Evolutionary conservation across 2,888 invertebrate genomes (phyloP), one percentile per base, ranked within the genome.

Genomic region (Mesochorus sp.): DNA sequence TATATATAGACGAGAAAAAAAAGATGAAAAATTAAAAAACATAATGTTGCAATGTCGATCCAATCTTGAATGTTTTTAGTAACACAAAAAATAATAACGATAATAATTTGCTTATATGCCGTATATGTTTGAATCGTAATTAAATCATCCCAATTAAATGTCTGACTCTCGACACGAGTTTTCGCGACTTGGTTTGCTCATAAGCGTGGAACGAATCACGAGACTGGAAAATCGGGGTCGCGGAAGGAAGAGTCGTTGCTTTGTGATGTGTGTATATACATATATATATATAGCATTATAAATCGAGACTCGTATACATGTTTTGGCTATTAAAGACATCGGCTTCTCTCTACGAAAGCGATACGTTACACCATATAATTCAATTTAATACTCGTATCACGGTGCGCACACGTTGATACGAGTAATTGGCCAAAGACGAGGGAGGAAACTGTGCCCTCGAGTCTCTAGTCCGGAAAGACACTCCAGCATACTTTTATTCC

Each of bases 161-260:
- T 19, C 2, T 5, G 19, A 8, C 44, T 47, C 17, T 19, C 1
- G 21, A 6, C 5, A 47, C 19, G 21, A 19, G 21, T 19, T 64
- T 61, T 49, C 21, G 17, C 49, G 14, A 42, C 21, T 26, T 17
- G 39, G 51, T 24, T 14, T 21, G 51, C 53, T 66, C 4, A 24
- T 53, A 53, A 37, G 49, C 12, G 51, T 34, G 51, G 39, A 47
- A 3, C 19, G 28, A 61, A 28, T 61, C 26, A 37, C 47, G 53
- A 57, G 53, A 24, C 39, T 55, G 53, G 61, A 67, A 77, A 77
- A 72, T 77, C 55, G 72, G 61, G 72, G 72, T 72, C 67, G 67
- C 44, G 26, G 47, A 42, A 47, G 17, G 55, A 37, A 76, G 39
- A 76, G 53, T 67, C 17, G 62, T 62, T 17, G 55, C 37, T 72